Evolutionary conservation across 2,888 invertebrate species (phyloP).

Genomic region (Celastrina argiolus): DNA sequence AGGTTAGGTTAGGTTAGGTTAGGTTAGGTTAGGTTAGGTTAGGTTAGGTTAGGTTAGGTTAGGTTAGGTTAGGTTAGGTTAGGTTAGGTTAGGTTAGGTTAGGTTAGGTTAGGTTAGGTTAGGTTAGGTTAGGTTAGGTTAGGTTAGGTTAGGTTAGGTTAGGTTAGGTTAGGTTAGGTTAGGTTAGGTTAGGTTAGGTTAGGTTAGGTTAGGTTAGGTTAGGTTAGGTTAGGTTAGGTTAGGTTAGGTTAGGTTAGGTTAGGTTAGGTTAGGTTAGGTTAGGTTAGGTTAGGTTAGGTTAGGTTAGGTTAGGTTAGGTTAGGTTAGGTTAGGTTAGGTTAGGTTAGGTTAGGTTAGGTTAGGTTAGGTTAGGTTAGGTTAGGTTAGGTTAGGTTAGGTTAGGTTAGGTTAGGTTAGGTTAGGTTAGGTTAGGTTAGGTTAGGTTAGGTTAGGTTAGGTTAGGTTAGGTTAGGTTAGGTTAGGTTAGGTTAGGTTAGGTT

Average conservation of each 20-base stretch:
- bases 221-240: slow-evolving; percentile 29
- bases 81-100: slow-evolving; percentile 29
- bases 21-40: slow-evolving; percentile 33
- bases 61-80: slow-evolving; percentile 30
- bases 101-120: too few species aligned
- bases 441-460: slow-evolving; percentile 28
- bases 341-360: too few species aligned
- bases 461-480: slow-evolving; percentile 28
- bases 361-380: slow-evolving; percentile 29
- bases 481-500: slow-evolving; percentile 29
- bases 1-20: slow-evolving; percentile 32
- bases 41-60: slow-evolving; percentile 29
- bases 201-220: slow-evolving; percentile 28
- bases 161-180: slow-evolving; percentile 29
- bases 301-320: too few species aligned
- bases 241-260: too few species aligned
- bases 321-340: slow-evolving; percentile 32
- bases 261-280: slow-evolving; percentile 29
- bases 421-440: too few species aligned
- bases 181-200: too few species aligned
- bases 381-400: slow-evolving; percentile 27
- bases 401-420: slow-evolving; percentile 29
- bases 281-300: slow-evolving; percentile 31
- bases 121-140: slow-evolving; percentile 29
- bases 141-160: slow-evolving; percentile 30